Percentiles rank a stretch among this genome's conserved stretches.
Conservation (phyloP, 2,888 invertebrate genomes). For the Melanargia galathea region DNA sequence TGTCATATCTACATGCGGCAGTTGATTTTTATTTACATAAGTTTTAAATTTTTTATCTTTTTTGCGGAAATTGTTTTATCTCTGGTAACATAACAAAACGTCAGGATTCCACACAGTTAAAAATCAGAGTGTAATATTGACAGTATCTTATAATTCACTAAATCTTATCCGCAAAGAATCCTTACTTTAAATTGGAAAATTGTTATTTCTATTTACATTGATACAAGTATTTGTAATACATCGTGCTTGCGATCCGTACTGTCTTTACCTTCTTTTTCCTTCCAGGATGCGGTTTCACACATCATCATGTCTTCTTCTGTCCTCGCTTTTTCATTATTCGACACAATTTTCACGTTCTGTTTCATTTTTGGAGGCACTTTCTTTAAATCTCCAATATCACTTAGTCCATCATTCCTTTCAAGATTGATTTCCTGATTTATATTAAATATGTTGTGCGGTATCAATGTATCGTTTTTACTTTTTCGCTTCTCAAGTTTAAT, state of each 20-base stretch:
- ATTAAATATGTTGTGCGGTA: conserved; percentile 68
- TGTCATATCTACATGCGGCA: too few species aligned
- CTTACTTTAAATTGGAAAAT: not conserved
- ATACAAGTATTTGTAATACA: conserved; percentile 65
- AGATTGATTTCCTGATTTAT: conserved; percentile 76
- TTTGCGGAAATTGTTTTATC: too few species aligned
- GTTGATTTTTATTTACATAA: too few species aligned
- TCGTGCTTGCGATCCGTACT: conserved; percentile 54
- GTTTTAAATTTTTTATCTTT: too few species aligned
- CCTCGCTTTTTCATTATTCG: conserved; percentile 46
- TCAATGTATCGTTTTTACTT: conserved; percentile 49
- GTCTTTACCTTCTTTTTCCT: conserved; percentile 44
- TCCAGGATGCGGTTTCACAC: conserved; percentile 60
- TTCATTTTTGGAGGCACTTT: conserved; percentile 48
- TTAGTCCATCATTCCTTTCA: conserved; percentile 49
- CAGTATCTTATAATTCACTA: too few species aligned
- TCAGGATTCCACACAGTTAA: too few species aligned
- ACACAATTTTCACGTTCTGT: conserved; percentile 52
- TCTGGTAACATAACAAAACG: too few species aligned
- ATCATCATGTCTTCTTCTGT: conserved; percentile 65
- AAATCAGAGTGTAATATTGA: not conserved
- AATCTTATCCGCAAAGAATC: not conserved
- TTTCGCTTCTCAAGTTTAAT: conserved; percentile 62
- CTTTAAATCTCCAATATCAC: conserved; percentile 36
- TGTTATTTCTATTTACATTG: conserved; percentile 48